A percentile compares a stretch with the other conserved stretches of the same genome.
Conservation (phyloP, 2,113 vertebrate species). For the Albula goreensis region DNA sequence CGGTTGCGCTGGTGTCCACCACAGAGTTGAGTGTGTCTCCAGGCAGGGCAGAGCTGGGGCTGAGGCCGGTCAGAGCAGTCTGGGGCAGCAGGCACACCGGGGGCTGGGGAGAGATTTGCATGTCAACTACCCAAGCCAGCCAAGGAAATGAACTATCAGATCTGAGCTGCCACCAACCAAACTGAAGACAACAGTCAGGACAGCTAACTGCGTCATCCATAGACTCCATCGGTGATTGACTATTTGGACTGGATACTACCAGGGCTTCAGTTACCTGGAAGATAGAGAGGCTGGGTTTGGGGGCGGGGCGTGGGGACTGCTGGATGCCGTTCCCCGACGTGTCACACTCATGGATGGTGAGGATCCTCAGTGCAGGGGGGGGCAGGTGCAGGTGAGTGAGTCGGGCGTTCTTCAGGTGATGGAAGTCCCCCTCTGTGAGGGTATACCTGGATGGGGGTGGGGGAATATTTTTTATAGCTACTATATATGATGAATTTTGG, state of each 20-base stretch:
- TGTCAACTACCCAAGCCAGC: background rate
- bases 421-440: slow-evolving; percentile 94
- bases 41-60: slow-evolving; percentile 83
- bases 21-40: slow-evolving; percentile 87
- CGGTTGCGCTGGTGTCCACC: slow-evolving; percentile 62
- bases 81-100: slow-evolving; percentile 53
- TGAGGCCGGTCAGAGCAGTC: slow-evolving; percentile 75
- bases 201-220: too few species aligned
- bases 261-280: slow-evolving; percentile 77
- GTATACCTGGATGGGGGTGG: slow-evolving; percentile 78
- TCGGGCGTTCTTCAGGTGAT: slow-evolving; percentile 93
- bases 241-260: too few species aligned
- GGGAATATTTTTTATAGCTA: background rate
- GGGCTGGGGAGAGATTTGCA: slow-evolving; percentile 48
- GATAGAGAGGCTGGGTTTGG: slow-evolving; percentile 81
- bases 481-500: background rate
- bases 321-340: slow-evolving; percentile 79
- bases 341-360: slow-evolving; percentile 94
- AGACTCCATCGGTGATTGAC: too few species aligned
- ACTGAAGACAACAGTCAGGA: too few species aligned
- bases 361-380: slow-evolving; percentile 81
- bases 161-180: too few species aligned
- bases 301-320: slow-evolving; percentile 59
- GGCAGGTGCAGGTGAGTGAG: slow-evolving; percentile 85
- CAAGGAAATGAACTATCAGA: background rate